Evolutionary conservation across 2,113 vertebrate species (phyloP), one percentile per base, ranked within the genome.

Genomic region (Edolisoma coerulescens): DNA sequence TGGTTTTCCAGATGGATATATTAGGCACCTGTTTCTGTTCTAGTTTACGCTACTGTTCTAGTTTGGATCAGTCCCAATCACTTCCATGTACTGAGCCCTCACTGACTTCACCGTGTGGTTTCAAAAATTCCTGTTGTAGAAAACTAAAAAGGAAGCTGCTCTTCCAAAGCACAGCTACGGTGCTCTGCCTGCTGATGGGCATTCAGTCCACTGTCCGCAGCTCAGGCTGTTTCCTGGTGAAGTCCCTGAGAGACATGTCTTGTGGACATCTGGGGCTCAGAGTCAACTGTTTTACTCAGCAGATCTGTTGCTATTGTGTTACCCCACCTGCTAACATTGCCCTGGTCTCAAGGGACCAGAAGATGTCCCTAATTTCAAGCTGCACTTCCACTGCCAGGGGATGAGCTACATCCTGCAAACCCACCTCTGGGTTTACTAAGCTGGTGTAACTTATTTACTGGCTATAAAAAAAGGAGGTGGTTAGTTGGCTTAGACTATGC

Each of bases 311-410:
- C 14, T 65, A 6, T 76, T 60, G 12, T 77, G 16, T 44, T 42
- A 56, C 16, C 4, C 2, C 56, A 44, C 5, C 18, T 67, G 16
- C 6, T 56, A 27, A 50, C 0, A 0, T 30, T 68, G 17, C 16
- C 14, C 14, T 64, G 5, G 18, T 54, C 33, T 54, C 26, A 18
- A 32, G 11, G 6, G 12, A 47, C 20, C 5, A 37, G 39, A 41
- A 4, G 7, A 22, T 6, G 2, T 39, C 16, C 27, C 11, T 65
- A 11, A 24, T 69, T 80, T 77, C 22, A 77, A 42, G 7, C 11
- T 52, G 21, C 16, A 12, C 6, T 73, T 89, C 27, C 22, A 23
- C 3, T 74, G 24, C 9, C 9, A n/a, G 11, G 13, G 24, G 7
- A 49, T 5, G 49, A 37, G 32, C 47, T 13, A 10, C 17, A 50